Percentiles rank a stretch among this genome's conserved stretches.
phyloP scores from a whole-genome alignment of 1,140 invertebrate genomes.

The Aricia agestis region DNA sequence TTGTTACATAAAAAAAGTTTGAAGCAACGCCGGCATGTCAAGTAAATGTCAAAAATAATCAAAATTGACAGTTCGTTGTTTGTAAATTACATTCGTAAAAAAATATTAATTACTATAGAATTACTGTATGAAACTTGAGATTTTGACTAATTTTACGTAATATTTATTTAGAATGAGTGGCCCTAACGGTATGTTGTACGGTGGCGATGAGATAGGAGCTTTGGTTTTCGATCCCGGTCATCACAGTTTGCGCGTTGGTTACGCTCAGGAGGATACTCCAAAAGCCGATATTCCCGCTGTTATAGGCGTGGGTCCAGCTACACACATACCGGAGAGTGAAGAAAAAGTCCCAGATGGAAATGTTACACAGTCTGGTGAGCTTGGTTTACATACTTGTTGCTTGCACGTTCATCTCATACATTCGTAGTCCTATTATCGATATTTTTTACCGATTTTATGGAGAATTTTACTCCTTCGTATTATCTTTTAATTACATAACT shows the following conservation, averaged over 20 bases:
- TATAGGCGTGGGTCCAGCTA: slow-evolving; percentile 84
- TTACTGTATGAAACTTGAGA: background rate
- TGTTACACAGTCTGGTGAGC: slow-evolving; percentile 73
- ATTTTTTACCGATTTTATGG: no score
- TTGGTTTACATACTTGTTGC: background rate
- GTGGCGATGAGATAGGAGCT: slow-evolving; percentile 97
- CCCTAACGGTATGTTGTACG: slow-evolving; percentile 85
- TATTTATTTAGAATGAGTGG: slow-evolving; percentile 51
- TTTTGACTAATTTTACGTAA: background rate
- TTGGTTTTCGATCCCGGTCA: slow-evolving; percentile 95
- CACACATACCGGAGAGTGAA: slow-evolving; percentile 77
- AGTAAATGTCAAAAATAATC: background rate
- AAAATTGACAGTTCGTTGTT: background rate
- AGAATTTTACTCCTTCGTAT: no score
- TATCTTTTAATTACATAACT: no score
- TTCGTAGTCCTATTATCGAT: no score
- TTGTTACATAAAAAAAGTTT: no score
- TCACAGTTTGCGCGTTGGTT: slow-evolving; percentile 84
- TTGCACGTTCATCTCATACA: background rate
- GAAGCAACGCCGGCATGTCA: background rate
- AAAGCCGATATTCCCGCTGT: slow-evolving; percentile 94
- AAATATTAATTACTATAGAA: background rate
- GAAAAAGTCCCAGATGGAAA: slow-evolving; percentile 80
- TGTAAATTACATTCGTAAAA: background rate
- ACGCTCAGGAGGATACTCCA: slow-evolving; percentile 95